Percentiles rank a stretch among this genome's conserved stretches.
These are phyloP conservation scores for Allacma fusca DNA, from an alignment of 2,888 invertebrate genomes.

Conservation along the genomic window DNA sequence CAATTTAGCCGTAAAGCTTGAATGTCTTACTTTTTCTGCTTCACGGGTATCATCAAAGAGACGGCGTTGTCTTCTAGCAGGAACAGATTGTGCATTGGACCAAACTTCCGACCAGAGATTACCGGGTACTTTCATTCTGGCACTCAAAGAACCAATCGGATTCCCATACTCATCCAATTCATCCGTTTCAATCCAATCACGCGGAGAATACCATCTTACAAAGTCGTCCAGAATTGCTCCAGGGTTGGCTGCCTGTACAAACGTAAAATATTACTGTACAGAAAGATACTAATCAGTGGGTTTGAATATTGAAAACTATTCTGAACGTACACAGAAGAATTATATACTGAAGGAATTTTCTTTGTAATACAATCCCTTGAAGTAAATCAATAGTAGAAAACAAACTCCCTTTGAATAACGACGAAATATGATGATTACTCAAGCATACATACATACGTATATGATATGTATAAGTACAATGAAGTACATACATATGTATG, in stretches of 20 bases:
- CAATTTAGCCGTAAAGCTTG: neutral
- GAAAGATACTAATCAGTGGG: no score
- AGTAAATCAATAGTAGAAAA: no score
- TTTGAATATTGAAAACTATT: no score
- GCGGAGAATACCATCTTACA: slow-evolving; percentile 97
- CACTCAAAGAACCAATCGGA: slow-evolving; percentile 73
- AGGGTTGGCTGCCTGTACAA: slow-evolving; percentile 85
- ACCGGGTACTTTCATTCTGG: slow-evolving; percentile 86
- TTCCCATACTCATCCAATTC: slow-evolving; percentile 70
- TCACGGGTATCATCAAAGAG: slow-evolving; percentile 96
- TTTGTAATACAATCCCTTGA: no score
- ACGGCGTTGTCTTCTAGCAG: slow-evolving; percentile 86
- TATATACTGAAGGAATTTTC: no score
- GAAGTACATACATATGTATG: no score
- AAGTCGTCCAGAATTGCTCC: slow-evolving; percentile 91
- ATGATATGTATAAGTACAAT: no score
- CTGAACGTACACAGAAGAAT: no score
- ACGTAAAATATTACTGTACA: neutral
- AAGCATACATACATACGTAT: no score
- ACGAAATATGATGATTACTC: no score
- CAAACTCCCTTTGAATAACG: no score
- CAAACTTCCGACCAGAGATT: slow-evolving; percentile 95
- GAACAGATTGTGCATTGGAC: slow-evolving; percentile 86
- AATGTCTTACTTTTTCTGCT: slow-evolving; percentile 79
- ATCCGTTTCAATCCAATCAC: slow-evolving; percentile 84